These are phyloP conservation scores for Cynocephalus volans DNA, from an alignment of 2,113 vertebrate species.

Conservation along the genomic window DNA sequence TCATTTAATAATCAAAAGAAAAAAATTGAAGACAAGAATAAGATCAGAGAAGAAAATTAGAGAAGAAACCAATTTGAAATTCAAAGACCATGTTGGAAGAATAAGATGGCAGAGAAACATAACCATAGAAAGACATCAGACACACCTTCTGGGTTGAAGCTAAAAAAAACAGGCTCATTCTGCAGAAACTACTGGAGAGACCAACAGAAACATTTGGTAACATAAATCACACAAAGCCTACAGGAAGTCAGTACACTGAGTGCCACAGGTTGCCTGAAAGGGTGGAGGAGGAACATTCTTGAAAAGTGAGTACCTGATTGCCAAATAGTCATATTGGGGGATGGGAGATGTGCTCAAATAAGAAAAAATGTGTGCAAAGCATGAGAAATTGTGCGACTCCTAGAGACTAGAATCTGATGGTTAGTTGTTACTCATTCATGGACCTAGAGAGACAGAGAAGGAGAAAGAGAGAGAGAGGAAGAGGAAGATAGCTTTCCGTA, in stretches of 20 bases:
- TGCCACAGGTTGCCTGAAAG: background rate
- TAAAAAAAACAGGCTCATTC: background rate
- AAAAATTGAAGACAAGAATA: background rate
- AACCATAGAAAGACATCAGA: background rate
- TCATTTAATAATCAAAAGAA: background rate
- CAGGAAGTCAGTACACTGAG: background rate
- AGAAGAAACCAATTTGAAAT: slow-evolving; percentile 17
- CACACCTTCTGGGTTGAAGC: background rate
- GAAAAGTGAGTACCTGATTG: background rate
- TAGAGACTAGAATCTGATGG: too few relatives aligned
- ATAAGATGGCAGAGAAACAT: background rate
- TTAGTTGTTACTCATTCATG: too few relatives aligned
- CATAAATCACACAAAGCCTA: background rate
- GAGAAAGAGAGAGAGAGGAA: too few relatives aligned
- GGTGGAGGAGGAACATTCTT: background rate
- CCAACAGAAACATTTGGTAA: background rate
- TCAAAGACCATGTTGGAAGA: background rate
- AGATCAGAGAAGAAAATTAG: background rate
- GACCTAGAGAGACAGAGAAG: too few relatives aligned
- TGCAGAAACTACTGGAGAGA: background rate
- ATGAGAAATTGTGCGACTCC: background rate
- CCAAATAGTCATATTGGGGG: background rate
- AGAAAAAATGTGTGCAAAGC: background rate
- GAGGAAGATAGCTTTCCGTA: too few relatives aligned
- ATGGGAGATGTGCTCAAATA: background rate